Evolutionary conservation across 2,797 vertebrate species (phyloP), one percentile per base, ranked within the genome.

Genomic region (Pristis pectinata): DNA sequence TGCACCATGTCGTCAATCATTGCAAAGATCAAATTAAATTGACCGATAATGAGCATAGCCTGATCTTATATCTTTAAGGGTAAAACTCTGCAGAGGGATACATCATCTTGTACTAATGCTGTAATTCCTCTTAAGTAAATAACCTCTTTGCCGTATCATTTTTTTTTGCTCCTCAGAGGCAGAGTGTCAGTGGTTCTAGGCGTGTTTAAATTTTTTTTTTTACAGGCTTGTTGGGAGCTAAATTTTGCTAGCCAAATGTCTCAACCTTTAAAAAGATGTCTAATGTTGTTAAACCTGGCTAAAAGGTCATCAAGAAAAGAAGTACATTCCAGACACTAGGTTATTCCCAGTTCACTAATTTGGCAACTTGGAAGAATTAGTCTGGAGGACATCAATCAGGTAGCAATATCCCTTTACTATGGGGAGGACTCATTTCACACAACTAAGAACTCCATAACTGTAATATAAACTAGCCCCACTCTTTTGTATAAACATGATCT

Each of bases 1-100:
- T 95, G 96, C 98, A 97, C 97, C 97, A 97, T 97, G 96, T 97
- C 96, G 95, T 97, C 97, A 97, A 97, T 98, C 97, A 97, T 96
- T 49, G 92, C 92, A 95, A 96, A 97, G 97, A 97, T 97, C 97
- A 97, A 97, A 98, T 97, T 97, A 97, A 97, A 97, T 97, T 95
- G 97, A 97, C 97, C 97, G 97, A 98, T 97, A 97, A 97, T 30
- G 70, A 94, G 92, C 49, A 56, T 24, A 76, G 92, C 92, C 92
- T 56, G 70, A 94, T 94, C 70, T 94, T 74, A 94, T 74, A 94
- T 94, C 92, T 94, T 76, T 70, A 76, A 94, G 92, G 70, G 70
- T 76, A 74, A 74, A 94, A 74, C 70, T 94, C 67, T 41, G 94
- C 92, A 94, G 70, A 94, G 67, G 61, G 67, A 94, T 94, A 70